Evolutionary conservation across 2,797 vertebrate species (phyloP), one percentile per base, ranked within the genome.

Genomic region (Numenius phaeopus): DNA sequence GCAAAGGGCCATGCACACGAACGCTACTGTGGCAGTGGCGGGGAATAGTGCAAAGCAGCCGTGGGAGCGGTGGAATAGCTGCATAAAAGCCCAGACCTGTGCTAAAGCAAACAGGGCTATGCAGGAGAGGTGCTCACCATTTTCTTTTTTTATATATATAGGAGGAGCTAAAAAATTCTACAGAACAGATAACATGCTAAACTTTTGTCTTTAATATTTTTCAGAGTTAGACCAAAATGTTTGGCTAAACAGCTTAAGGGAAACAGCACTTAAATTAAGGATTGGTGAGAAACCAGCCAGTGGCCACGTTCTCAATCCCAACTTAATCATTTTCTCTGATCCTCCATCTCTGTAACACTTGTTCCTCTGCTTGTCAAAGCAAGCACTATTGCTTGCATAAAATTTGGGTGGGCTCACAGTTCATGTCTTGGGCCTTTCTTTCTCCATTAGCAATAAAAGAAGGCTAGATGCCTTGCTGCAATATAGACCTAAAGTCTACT

Each of bases 1-100:
- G 87, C 55, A 92, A 93, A 89, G 89, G 94, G 58, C 93, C 93
- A 66, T 94, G 93, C 94, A 80, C 70, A 3, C 54, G 83, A 50
- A 59, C 5, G n/a, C 8, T 82, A 69, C 55, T 5, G 82, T 65
- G 67, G 62, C 65, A 47, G 93, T 18, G 58, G 44, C 55, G 18
- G 58, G 61, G 15, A 83, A 90, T 3, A 90, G 86, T 69, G 89
- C 84, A 92, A 95, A 92, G 81, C 83, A 87, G 73, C 59, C 6
- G 5, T 49, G 70, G 64, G 57, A 85, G 87, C 0, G 0, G 57
- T 71, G 75, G 67, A 61, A 46, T 14, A 76, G n/a, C 73, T 69
- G 62, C 64, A 49, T 22, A 72, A 75, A 94, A 23, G 12, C 47
- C 47, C 67, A 64, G 77, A 55, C 4, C 14, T 34, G 21, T n/a